These are phyloP conservation scores for Spialia ferax DNA, from an alignment of 2,888 invertebrate species.

Conservation along the genomic window DNA sequence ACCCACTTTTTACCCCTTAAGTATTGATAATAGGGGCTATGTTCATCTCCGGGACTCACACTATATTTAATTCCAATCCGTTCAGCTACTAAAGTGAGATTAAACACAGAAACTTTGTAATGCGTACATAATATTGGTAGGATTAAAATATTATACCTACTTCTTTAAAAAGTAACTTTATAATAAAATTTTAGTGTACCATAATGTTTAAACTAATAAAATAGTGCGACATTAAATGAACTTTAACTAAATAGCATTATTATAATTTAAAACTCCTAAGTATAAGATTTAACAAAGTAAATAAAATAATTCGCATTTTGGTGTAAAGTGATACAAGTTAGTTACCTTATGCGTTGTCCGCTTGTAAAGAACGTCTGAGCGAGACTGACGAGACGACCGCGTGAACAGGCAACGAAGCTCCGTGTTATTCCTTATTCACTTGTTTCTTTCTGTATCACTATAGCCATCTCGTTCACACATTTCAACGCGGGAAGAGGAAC, in stretches of 20 bases:
- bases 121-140: conserved; percentile 4
- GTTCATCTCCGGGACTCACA: conserved; percentile 4
- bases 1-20: conserved; percentile 6
- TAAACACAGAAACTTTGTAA: conserved; percentile 4
- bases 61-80: conserved; percentile 4
- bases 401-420: conserved; percentile 4
- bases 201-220: conserved; percentile 5
- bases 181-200: conserved; percentile 4
- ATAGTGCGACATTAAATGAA: conserved; percentile 7
- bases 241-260: conserved; percentile 7
- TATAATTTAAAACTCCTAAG: conserved; percentile 7
- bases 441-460: conserved; percentile 7
- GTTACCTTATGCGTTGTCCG: conserved; percentile 4
- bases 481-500: conserved; percentile 6
- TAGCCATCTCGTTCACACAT: conserved; percentile 7
- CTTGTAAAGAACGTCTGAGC: conserved; percentile 4
- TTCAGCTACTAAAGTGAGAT: conserved; percentile 4
- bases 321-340: conserved; percentile 4
- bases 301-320: conserved; percentile 4
- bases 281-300: conserved; percentile 4
- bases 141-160: conserved; percentile 4
- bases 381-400: conserved; percentile 4
- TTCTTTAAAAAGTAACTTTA: conserved; percentile 4
- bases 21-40: conserved; percentile 4
- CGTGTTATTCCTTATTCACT: conserved; percentile 7